Evolutionary conservation across 2,113 vertebrate species (phyloP), one percentile per base, ranked within the genome.

Genomic region (Lampris incognitus): DNA sequence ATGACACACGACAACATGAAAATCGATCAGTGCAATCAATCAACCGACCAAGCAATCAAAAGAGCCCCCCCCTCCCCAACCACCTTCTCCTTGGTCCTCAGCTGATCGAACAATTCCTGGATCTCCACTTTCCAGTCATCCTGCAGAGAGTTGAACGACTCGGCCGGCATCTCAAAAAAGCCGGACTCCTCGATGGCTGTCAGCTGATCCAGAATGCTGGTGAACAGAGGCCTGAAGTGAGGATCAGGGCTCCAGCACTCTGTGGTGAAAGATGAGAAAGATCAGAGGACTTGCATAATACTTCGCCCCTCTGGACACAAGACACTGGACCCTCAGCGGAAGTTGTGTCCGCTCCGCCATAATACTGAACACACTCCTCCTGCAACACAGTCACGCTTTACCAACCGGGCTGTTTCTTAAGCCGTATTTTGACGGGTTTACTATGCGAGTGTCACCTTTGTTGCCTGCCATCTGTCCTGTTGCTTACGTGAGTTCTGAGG

Each of bases 71-170:
- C 7, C 41, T 46, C 59, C 24, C 0, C 9, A 41, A n/a, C 50
- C 85, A 96, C 98, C 95, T 99, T 99, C 89, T 99, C 98, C 93
- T 99, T 99, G 88, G 95, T 96, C 91, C 97, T 95, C 73, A 99
- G 96, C 78, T 99, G 96, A 83, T 98, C 96, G 89, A 99, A 99
- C 97, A 99, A 98, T 84, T 99, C 97, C 90, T 99, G 97, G 81
- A 99, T 97, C 88, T 99, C 98, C 90, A 96, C 92, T 84, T 98
- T 99, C 97, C 97, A 99, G 94, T 99, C 96, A 70, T 99, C 97
- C 93, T 99, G 97, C 89, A 99, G 91, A 42, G 96, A 99, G 90
- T 97, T 96, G 91, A 99, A 99, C 10, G 97, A 99, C 87, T 98
- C 96, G 48, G 94, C 96, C 41, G 97, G 98, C 98, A 99, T 99